phyloP scores from a whole-genome alignment of 2,888 invertebrate species.

The Drosophila melanosoma region DNA sequence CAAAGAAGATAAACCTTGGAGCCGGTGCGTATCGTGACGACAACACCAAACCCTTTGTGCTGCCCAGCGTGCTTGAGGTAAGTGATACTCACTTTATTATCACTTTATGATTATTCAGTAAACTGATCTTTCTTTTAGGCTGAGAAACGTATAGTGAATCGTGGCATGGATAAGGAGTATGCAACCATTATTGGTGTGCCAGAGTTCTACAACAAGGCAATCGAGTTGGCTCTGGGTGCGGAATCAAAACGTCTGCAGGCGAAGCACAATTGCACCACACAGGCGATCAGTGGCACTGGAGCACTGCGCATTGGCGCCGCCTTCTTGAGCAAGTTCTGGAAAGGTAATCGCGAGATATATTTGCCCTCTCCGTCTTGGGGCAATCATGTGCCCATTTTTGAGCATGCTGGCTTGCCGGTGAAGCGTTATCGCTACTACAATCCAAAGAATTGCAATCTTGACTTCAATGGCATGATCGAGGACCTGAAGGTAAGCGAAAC shows the following conservation, averaged over 20 bases:
- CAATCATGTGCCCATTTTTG: slow-evolving; percentile 98
- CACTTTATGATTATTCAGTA: neutral
- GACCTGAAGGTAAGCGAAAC: slow-evolving; percentile 91
- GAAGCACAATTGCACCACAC: slow-evolving; percentile 90
- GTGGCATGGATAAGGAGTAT: slow-evolving; percentile 96
- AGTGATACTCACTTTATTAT: slow-evolving; percentile 10
- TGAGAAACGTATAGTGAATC: slow-evolving; percentile 89
- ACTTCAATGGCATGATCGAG: slow-evolving; percentile 94
- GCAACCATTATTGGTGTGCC: slow-evolving; percentile 95
- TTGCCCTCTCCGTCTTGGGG: slow-evolving; percentile 98
- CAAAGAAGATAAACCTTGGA: slow-evolving; percentile 98
- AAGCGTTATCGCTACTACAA: slow-evolving; percentile 98
- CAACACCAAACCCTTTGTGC: slow-evolving; percentile 96
- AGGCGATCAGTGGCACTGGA: slow-evolving; percentile 98
- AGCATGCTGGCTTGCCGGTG: slow-evolving; percentile 92
- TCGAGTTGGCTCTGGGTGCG: slow-evolving; percentile 95
- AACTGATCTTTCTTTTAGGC: slow-evolving; percentile 87
- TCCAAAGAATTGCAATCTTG: slow-evolving; percentile 96
- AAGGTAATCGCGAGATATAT: slow-evolving; percentile 92
- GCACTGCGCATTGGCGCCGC: slow-evolving; percentile 96
- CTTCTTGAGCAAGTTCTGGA: slow-evolving; percentile 93
- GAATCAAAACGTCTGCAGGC: slow-evolving; percentile 89
- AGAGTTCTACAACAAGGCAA: slow-evolving; percentile 93
- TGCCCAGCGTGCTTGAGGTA: slow-evolving; percentile 94
- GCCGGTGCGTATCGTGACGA: slow-evolving; percentile 99